phyloP scores from a whole-genome alignment of 2,113 vertebrate genomes.

The Formicarius rufipectus region DNA sequence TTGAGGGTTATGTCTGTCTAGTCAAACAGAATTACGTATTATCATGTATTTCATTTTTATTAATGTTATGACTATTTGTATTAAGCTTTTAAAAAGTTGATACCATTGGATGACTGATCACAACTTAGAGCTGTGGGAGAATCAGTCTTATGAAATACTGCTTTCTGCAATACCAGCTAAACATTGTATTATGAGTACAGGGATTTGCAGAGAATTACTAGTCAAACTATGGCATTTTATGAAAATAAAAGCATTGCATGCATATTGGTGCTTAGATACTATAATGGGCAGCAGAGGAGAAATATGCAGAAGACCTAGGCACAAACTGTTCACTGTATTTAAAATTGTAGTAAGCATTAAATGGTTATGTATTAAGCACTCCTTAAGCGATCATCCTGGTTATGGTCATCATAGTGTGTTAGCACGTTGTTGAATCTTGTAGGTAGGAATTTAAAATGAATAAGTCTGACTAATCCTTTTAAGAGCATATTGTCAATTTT shows the following conservation, averaged over 20 bases:
- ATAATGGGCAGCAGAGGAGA: constrained; percentile 49
- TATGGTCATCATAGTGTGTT: constrained; percentile 34
- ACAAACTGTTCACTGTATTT: constrained; percentile 22
- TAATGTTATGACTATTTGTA: not conserved
- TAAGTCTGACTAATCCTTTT: constrained; percentile 68
- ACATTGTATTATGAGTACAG: not conserved
- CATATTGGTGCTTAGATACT: constrained; percentile 67
- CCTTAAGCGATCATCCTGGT: constrained; percentile 30
- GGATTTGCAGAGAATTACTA: not conserved
- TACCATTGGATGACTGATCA: not conserved
- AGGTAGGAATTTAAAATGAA: constrained; percentile 61
- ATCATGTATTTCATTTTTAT: not conserved
- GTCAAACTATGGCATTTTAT: constrained; percentile 15
- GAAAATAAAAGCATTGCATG: constrained; percentile 74
- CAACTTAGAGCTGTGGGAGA: constrained; percentile 12
- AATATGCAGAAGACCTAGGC: constrained; percentile 37
- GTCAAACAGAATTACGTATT: not conserved
- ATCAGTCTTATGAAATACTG: not conserved
- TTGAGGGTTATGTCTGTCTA: not conserved
- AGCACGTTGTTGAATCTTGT: constrained; percentile 55
- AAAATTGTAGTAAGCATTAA: constrained; percentile 39
- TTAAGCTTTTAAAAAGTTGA: not conserved
- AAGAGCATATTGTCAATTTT: constrained; percentile 66
- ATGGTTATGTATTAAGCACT: constrained; percentile 48
- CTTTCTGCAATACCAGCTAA: not conserved